A percentile compares a stretch with the other conserved stretches of the same genome.
These are phyloP conservation scores for Oceanodroma tethys DNA, from an alignment of 2,113 vertebrate genomes.

Conservation along the genomic window DNA sequence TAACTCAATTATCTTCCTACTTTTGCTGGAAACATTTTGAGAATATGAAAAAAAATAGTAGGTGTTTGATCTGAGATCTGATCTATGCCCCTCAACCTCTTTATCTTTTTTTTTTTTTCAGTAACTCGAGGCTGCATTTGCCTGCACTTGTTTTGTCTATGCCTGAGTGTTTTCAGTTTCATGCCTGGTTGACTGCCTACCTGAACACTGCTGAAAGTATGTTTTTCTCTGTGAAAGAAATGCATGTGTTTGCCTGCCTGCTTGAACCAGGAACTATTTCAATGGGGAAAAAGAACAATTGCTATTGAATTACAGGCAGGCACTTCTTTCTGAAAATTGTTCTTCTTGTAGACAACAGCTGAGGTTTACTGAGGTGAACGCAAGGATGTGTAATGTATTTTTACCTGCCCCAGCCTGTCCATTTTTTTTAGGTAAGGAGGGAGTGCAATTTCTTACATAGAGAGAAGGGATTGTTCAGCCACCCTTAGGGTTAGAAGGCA, in stretches of 20 bases:
- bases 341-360: background rate
- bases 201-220: background rate
- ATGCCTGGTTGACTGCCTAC: slow-evolving; percentile 17
- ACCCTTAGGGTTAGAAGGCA: background rate
- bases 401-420: background rate
- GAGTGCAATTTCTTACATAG: background rate
- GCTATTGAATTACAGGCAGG: background rate
- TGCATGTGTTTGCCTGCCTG: background rate
- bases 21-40: background rate
- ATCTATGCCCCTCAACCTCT: background rate
- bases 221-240: slow-evolving; percentile 18
- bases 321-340: slow-evolving; percentile 1
- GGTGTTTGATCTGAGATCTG: background rate
- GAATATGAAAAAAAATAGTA: background rate
- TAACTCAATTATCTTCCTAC: background rate
- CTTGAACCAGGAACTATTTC: slow-evolving; percentile 13
- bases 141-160: background rate
- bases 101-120: background rate
- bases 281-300: background rate
- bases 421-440: background rate
- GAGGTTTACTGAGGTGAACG: background rate
- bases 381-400: background rate
- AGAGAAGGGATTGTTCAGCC: background rate
- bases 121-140: background rate
- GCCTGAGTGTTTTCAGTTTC: slow-evolving; percentile 26